These are phyloP conservation scores for Osmoderma eremita DNA, from an alignment of 2,888 invertebrate genomes.

Conservation along the genomic window DNA sequence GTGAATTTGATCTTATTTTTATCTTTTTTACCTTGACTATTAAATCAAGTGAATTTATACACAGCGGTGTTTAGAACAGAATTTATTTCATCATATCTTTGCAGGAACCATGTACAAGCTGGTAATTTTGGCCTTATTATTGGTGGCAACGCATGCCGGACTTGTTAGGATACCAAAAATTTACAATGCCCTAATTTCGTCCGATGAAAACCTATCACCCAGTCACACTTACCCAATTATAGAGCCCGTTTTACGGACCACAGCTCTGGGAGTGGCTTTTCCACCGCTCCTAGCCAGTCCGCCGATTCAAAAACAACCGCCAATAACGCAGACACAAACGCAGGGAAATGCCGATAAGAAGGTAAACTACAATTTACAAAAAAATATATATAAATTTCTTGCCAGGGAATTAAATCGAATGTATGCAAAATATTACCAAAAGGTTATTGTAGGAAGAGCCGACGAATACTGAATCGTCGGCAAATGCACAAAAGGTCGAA, in stretches of 20 bases:
- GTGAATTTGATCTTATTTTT: constrained; percentile 22
- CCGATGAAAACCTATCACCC: constrained; percentile 79
- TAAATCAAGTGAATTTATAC: too few species aligned
- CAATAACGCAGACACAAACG: constrained; percentile 1
- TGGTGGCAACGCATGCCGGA: constrained; percentile 59
- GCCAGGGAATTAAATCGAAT: too few species aligned
- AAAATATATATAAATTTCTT: too few species aligned
- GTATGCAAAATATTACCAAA: too few species aligned
- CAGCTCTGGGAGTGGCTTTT: constrained; percentile 65
- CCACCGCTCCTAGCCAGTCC: constrained; percentile 53
- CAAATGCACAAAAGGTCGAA: constrained; percentile 24
- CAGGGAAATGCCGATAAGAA: constrained; percentile 31
- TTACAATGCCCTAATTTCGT: constrained; percentile 82
- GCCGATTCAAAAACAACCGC: constrained; percentile 9
- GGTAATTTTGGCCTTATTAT: constrained; percentile 45
- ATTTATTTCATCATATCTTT: constrained; percentile 32
- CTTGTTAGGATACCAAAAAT: constrained; percentile 77
- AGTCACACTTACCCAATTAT: constrained; percentile 80
- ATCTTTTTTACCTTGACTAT: too few species aligned
- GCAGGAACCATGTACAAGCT: constrained; percentile 49
- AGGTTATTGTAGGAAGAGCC: constrained; percentile 41
- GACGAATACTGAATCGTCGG: constrained; percentile 12
- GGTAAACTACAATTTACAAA: constrained; percentile 20
- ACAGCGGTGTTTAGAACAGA: too few species aligned
- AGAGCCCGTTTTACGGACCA: constrained; percentile 76